Conservation (phyloP, 2,113 vertebrate species). For the Sisor rabdophorus region DNA sequence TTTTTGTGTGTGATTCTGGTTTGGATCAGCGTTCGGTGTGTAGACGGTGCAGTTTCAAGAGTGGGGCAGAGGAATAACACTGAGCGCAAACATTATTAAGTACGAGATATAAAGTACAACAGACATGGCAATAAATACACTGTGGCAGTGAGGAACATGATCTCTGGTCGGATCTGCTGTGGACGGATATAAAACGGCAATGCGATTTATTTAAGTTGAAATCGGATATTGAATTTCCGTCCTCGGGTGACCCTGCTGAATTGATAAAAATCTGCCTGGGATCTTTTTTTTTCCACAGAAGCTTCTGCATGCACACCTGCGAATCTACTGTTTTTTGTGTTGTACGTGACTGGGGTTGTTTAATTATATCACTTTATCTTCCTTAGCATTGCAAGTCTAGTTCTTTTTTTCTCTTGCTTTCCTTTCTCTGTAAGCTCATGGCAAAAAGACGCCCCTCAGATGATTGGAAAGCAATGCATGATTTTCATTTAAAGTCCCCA, state of each 20-base stretch:
- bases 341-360: conserved; percentile 26
- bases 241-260: conserved; percentile 29
- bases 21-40: conserved; percentile 21
- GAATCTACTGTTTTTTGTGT: not conserved
- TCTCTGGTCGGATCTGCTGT: not conserved
- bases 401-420: conserved; percentile 26
- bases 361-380: not conserved
- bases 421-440: conserved; percentile 25
- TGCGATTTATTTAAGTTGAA: conserved; percentile 17
- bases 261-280: conserved; percentile 44
- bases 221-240: conserved; percentile 49
- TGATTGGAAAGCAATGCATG: conserved; percentile 40
- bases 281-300: conserved; percentile 26
- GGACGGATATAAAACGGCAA: conserved; percentile 7
- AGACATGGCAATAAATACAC: conserved; percentile 16
- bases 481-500: conserved; percentile 56
- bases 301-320: conserved; percentile 30
- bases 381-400: not conserved
- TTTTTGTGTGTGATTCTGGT: conserved; percentile 1
- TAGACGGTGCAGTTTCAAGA: conserved; percentile 1
- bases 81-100: conserved; percentile 22
- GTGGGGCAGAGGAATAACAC: not conserved
- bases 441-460: conserved; percentile 48
- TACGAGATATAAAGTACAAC: conserved; percentile 10
- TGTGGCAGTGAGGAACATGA: conserved; percentile 8